Base-by-base conservation (phyloP, 2,797 vertebrate species). In the Anguilla obscura region DNA sequence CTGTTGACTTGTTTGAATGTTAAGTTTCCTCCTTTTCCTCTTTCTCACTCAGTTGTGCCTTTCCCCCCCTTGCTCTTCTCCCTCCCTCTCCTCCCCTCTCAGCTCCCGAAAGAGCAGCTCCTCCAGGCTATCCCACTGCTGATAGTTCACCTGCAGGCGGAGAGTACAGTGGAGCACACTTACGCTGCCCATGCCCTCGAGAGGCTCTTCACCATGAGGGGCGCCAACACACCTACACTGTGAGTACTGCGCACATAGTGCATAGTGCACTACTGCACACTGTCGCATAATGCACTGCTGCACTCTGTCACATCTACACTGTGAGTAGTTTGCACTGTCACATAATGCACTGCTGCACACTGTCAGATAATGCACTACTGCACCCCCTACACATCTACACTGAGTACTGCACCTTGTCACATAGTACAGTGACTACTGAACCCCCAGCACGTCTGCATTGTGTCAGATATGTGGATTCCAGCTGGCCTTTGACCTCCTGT, bases 81-180 rank as follows among this genome's bases (percentile, higher is more conserved):
- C 54, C 1, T 80, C n/a, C 88, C 8, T 88, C 16, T 85, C 3
- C 21, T 10, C 80, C 69, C 14, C 89, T 91, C 90, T 18, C 90
- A 99, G 98, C 98, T 99, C 91, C 97, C 98, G 0, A 99, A 99
- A 92, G 98, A 99, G 58, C 99, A 99, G 83, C 94, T 99, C 89
- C 93, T 99, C 92, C 91, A 97, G 90, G 98, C 98, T 0, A 91
- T 99, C 90, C 98, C 98, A 91, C 96, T 99, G 2, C 94, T 99
- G 90, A 97, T 99, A 76, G 94, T 93, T 90, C 96, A 99, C 89
- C 96, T 99, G 90, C 97, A 98, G 93, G 97, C 98, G 18, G 98
- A 98, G 92, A 99, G 98, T 92, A 96, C 97, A 27, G 99, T 99
- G 85, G 97, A 99, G 89, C 99, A 99, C 90, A 99, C 99, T 0